Percentiles rank a stretch among this genome's conserved stretches.
Conservation (phyloP, 1,140 invertebrate genomes). For the Drosophila obscura region DNA sequence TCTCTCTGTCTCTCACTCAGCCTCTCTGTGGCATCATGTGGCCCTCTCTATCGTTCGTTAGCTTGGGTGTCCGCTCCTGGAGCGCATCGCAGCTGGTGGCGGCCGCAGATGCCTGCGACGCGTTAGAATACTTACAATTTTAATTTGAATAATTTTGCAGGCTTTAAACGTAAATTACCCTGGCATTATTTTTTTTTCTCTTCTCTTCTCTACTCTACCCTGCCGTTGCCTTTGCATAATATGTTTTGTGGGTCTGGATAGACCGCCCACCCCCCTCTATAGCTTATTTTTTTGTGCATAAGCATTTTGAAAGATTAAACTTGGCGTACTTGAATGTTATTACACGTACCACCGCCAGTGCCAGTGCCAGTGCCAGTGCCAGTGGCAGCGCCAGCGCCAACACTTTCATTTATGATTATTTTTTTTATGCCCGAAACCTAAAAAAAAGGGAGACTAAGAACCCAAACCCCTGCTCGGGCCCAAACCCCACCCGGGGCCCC, state of each 20-base stretch:
- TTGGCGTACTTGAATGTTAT: slow-evolving; percentile 81
- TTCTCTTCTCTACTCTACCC: too few species aligned
- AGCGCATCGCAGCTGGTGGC: slow-evolving; percentile 49
- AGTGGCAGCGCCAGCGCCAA: slow-evolving; percentile 62
- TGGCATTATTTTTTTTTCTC: slow-evolving; percentile 55
- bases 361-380: neutral
- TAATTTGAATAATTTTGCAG: slow-evolving; percentile 82
- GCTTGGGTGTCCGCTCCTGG: slow-evolving; percentile 17
- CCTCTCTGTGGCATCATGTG: slow-evolving; percentile 2
- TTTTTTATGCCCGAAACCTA: slow-evolving; percentile 61
- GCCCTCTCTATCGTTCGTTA: neutral
- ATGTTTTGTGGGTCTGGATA: slow-evolving; percentile 37
- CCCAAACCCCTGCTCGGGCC: slow-evolving; percentile 12
- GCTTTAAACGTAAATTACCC: slow-evolving; percentile 82
- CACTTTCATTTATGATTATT: slow-evolving; percentile 82
- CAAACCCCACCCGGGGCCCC: slow-evolving; percentile 11
- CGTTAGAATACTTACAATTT: slow-evolving; percentile 82
- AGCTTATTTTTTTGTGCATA: slow-evolving; percentile 71
- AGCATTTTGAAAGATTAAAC: slow-evolving; percentile 82
- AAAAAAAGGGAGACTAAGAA: slow-evolving; percentile 36
- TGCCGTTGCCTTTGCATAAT: slow-evolving; percentile 47
- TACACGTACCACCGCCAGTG: slow-evolving; percentile 55
- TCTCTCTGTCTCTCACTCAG: slow-evolving; percentile 14
- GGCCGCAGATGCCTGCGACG: slow-evolving; percentile 52
- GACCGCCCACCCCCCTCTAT: slow-evolving; percentile 23